These are phyloP conservation scores for Megalops cyprinoides DNA, from an alignment of 2,797 vertebrate genomes.

Conservation along the genomic window DNA sequence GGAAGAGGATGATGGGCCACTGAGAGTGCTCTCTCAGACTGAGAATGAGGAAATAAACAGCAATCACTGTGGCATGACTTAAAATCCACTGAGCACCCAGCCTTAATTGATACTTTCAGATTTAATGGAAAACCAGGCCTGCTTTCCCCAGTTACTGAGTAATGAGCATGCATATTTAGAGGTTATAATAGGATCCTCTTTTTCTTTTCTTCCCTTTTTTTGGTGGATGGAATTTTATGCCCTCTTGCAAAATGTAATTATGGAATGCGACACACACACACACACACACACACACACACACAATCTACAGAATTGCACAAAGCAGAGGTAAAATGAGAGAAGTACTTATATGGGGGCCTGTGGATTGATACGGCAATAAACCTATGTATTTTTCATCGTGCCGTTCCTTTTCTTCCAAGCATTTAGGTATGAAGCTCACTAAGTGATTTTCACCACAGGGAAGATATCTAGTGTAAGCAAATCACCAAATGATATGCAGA, in stretches of 20 bases:
- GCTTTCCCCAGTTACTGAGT: slow-evolving; percentile 39
- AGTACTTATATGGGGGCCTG: not conserved
- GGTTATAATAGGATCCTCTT: slow-evolving; percentile 28
- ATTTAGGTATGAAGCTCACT: not conserved
- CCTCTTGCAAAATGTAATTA: slow-evolving; percentile 15
- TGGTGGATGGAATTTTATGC: not conserved
- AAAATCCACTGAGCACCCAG: slow-evolving; percentile 47
- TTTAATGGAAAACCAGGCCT: slow-evolving; percentile 42
- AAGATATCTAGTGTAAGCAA: not conserved
- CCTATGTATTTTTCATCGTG: not conserved
- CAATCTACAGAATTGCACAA: not conserved
- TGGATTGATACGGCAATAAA: not conserved
- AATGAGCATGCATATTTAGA: slow-evolving; percentile 45
- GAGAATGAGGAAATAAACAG: slow-evolving; percentile 61
- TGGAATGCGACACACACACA: not conserved
- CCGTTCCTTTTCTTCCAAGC: not conserved
- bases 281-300: not conserved
- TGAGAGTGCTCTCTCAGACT: slow-evolving; percentile 44
- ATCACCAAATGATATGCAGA: not conserved
- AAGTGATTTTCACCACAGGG: not conserved
- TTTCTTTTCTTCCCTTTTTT: not conserved
- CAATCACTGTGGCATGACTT: slow-evolving; percentile 57
- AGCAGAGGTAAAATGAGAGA: not conserved
- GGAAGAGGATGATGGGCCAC: slow-evolving; percentile 34
- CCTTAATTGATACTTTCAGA: slow-evolving; percentile 54